These are phyloP conservation scores for Ramphastos sulfuratus DNA, from an alignment of 2,113 vertebrate genomes.

Conservation along the genomic window DNA sequence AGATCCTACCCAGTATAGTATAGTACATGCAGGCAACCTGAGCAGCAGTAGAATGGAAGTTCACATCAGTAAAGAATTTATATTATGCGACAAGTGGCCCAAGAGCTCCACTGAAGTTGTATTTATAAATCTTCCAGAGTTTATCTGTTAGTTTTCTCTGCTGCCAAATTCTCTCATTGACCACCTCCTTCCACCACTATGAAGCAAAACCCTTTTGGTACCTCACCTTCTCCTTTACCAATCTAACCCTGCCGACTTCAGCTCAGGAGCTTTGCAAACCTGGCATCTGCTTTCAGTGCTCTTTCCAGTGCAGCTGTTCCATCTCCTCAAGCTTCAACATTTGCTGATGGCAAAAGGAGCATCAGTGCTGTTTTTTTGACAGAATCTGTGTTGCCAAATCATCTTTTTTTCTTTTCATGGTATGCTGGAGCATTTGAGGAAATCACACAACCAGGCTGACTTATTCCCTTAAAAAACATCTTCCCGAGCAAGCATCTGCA, in stretches of 20 bases:
- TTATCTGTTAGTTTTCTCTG: background rate
- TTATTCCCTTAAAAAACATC: background rate
- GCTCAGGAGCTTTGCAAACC: background rate
- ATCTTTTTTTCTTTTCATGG: background rate
- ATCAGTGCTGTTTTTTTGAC: background rate
- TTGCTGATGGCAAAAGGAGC: background rate
- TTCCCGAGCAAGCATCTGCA: background rate
- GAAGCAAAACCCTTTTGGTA: background rate
- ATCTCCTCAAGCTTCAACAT: background rate
- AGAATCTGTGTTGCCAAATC: background rate
- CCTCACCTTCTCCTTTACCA: accelerated
- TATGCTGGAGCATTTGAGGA: background rate
- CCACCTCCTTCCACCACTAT: background rate
- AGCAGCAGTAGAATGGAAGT: background rate
- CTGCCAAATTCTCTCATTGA: background rate
- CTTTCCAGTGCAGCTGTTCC: background rate
- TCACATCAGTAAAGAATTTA: background rate
- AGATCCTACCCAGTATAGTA: background rate
- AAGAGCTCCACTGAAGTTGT: background rate
- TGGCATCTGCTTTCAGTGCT: background rate
- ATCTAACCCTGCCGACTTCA: background rate
- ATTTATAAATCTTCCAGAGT: background rate
- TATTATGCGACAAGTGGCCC: background rate
- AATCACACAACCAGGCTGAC: background rate
- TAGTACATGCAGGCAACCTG: background rate